phyloP scores from a whole-genome alignment of 2,888 invertebrate genomes.

The Tipula lateralis region DNA sequence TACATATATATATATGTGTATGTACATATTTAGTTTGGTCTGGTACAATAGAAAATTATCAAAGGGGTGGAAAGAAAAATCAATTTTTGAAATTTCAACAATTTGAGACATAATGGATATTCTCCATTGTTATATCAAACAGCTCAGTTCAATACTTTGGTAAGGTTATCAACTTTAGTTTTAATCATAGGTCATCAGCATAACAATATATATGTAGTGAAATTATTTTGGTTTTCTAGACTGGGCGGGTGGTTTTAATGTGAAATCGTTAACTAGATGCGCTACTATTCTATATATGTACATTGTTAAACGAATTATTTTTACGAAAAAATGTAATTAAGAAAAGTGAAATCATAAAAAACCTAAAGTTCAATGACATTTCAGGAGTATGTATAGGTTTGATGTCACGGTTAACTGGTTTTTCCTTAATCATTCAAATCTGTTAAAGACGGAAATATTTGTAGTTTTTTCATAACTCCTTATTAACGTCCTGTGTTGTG shows the following conservation, averaged over 20 bases:
- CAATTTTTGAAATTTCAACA: not conserved
- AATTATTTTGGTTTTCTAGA: not conserved
- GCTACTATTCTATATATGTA: too few species aligned
- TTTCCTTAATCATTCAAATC: too few species aligned
- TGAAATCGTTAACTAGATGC: not conserved
- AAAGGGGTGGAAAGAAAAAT: not conserved
- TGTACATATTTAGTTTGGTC: not conserved
- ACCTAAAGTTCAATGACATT: too few species aligned
- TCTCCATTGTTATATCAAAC: not conserved
- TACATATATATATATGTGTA: not conserved
- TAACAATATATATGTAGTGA: not conserved
- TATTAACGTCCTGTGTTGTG: too few species aligned
- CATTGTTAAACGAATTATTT: too few species aligned
- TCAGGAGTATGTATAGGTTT: too few species aligned
- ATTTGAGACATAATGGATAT: not conserved
- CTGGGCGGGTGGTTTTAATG: not conserved
- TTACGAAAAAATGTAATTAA: too few species aligned
- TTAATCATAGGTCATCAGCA: not conserved
- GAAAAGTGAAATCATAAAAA: too few species aligned
- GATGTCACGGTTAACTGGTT: too few species aligned
- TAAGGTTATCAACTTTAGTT: not conserved
- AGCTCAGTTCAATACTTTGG: not conserved
- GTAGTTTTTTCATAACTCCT: too few species aligned
- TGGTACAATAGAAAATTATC: not conserved
- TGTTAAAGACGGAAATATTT: too few species aligned